Conservation (phyloP, 2,797 vertebrate genomes). For the Amphiprion clarkii region DNA sequence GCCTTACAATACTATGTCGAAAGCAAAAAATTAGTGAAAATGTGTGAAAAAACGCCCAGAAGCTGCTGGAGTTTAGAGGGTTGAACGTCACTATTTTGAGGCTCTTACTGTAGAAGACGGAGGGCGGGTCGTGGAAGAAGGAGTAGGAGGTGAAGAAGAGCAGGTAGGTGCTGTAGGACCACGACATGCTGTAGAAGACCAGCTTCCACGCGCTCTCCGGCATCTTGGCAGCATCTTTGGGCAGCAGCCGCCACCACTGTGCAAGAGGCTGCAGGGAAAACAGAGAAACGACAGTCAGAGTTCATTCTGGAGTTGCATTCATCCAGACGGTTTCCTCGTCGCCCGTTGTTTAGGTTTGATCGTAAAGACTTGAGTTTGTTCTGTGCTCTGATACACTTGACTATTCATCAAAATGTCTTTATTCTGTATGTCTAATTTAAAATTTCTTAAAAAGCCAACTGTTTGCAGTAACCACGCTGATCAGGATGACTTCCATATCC, state of each 20-base stretch:
- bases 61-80: background rate
- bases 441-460: too few relatives aligned
- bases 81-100: background rate
- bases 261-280: conserved; percentile 88
- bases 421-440: too few relatives aligned
- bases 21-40: too few relatives aligned
- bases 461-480: too few relatives aligned
- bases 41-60: too few relatives aligned
- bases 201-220: conserved; percentile 98
- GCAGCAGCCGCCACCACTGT: conserved; percentile 88
- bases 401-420: too few relatives aligned
- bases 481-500: too few relatives aligned
- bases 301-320: too few relatives aligned
- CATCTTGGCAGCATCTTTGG: conserved; percentile 95
- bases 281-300: conserved; percentile 27
- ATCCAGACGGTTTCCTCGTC: too few relatives aligned
- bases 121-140: conserved; percentile 94
- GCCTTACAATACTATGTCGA: too few relatives aligned
- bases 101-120: conserved; percentile 92
- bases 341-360: too few relatives aligned
- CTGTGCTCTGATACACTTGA: background rate
- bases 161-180: conserved; percentile 94
- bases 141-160: conserved; percentile 93
- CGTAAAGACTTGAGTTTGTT: background rate
- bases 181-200: conserved; percentile 93